Percentiles rank a stretch among this genome's conserved stretches.
These are phyloP conservation scores for Cryptosula pallasiana DNA, from an alignment of 2,888 invertebrate genomes.

Conservation along the genomic window DNA sequence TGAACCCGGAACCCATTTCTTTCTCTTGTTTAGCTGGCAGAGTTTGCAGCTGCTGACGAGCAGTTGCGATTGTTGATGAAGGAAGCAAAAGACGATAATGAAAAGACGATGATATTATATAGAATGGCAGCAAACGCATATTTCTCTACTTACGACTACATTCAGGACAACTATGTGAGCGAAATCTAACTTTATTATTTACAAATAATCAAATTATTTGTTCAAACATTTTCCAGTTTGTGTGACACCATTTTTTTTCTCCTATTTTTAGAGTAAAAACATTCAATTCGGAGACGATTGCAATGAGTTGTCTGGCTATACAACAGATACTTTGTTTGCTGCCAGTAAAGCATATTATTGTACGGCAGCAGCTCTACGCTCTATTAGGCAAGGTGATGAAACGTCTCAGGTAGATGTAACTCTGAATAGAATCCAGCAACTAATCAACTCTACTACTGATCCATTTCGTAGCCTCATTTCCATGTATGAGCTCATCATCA, in stretches of 20 bases:
- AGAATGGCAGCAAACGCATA: conserved; percentile 4
- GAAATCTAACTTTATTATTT: too few species aligned
- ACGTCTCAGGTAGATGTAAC: neutral
- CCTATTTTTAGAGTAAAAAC: too few species aligned
- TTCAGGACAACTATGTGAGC: neutral
- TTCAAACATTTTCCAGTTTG: too few species aligned
- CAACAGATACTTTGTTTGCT: neutral
- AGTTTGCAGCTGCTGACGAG: neutral
- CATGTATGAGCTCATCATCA: neutral
- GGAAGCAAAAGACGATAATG: neutral
- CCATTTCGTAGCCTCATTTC: neutral
- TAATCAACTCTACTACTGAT: neutral
- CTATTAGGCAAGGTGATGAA: neutral
- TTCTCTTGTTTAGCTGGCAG: neutral
- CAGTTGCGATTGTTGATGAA: neutral
- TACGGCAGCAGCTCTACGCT: neutral
- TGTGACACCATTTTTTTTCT: too few species aligned
- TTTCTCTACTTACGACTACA: neutral
- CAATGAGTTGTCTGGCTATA: too few species aligned
- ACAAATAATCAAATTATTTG: too few species aligned
- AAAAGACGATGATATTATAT: neutral
- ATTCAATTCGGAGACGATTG: too few species aligned
- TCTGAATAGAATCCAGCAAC: neutral
- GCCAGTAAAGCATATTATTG: neutral
- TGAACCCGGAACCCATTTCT: too few species aligned